These are phyloP conservation scores for Notolepis coatsorum DNA, from an alignment of 2,797 vertebrate genomes.

Conservation along the genomic window DNA sequence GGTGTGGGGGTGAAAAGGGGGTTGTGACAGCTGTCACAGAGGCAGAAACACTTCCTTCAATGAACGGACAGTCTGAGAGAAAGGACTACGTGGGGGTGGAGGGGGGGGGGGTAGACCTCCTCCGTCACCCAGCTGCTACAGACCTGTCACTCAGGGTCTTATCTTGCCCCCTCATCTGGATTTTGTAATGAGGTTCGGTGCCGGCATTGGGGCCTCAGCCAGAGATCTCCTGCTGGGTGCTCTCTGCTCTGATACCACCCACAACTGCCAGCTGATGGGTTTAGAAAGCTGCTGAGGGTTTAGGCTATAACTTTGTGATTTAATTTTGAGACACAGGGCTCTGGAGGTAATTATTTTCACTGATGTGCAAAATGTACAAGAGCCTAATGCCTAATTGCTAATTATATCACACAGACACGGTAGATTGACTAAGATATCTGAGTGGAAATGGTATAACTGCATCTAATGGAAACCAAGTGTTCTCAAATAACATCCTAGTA, in stretches of 20 bases:
- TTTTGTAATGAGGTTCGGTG: slow-evolving; percentile 41
- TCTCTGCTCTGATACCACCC: slow-evolving; percentile 17
- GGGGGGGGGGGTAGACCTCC: slow-evolving; percentile 1
- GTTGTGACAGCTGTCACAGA: slow-evolving; percentile 70
- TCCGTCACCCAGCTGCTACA: slow-evolving; percentile 68
- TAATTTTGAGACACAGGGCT: neutral
- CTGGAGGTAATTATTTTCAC: neutral
- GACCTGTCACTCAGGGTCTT: slow-evolving; percentile 66
- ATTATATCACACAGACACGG: neutral
- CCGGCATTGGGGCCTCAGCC: slow-evolving; percentile 27
- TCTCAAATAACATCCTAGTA: neutral
- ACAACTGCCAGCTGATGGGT: neutral
- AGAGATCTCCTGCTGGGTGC: slow-evolving; percentile 4
- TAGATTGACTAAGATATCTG: neutral
- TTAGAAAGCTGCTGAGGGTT: neutral
- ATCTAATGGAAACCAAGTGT: neutral
- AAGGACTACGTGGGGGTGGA: neutral
- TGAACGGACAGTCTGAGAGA: slow-evolving; percentile 43
- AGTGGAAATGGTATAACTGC: neutral
- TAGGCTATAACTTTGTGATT: neutral
- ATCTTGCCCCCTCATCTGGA: slow-evolving; percentile 61
- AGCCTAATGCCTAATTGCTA: neutral
- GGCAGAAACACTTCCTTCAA: slow-evolving; percentile 63
- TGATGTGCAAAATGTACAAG: neutral
- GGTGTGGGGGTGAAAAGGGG: slow-evolving; percentile 32